Evolutionary conservation across 2,113 vertebrate genomes (phyloP).

Genomic region (Pseudopodoces humilis): DNA sequence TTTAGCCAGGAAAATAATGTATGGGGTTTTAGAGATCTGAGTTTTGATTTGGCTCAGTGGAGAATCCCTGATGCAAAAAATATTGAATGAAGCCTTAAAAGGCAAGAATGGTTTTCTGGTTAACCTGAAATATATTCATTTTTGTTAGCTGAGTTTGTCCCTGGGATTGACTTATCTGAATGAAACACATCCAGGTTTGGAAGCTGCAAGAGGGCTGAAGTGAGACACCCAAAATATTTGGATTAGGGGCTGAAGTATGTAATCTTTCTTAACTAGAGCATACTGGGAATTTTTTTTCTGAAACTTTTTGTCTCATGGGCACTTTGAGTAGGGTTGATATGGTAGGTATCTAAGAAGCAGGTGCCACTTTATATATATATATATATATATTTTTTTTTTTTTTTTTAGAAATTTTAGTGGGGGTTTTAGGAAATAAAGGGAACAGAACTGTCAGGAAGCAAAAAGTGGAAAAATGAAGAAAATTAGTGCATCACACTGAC

Average conservation of each 20-base stretch:
- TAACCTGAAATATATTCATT: background rate
- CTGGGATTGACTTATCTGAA: fast-evolving
- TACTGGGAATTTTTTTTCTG: background rate
- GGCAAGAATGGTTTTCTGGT: background rate
- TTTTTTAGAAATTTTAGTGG: background rate
- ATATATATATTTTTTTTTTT: too few species aligned
- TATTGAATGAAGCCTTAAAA: background rate
- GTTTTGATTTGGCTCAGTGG: background rate
- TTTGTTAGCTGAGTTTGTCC: background rate
- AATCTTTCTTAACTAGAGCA: background rate
- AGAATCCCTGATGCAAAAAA: background rate
- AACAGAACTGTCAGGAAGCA: background rate
- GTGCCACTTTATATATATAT: too few species aligned
- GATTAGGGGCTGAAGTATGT: background rate
- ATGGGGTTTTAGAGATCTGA: background rate
- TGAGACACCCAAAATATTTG: background rate
- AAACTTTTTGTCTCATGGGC: background rate
- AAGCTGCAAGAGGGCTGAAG: background rate
- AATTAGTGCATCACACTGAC: background rate
- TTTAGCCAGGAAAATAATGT: background rate
- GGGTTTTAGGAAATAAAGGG: background rate
- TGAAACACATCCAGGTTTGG: background rate
- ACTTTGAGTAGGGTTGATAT: background rate
- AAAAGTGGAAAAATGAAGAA: background rate
- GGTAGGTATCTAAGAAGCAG: background rate